Evolutionary conservation across 2,113 vertebrate species (phyloP), one percentile per base, ranked within the genome.

Genomic region (Columbina picui): DNA sequence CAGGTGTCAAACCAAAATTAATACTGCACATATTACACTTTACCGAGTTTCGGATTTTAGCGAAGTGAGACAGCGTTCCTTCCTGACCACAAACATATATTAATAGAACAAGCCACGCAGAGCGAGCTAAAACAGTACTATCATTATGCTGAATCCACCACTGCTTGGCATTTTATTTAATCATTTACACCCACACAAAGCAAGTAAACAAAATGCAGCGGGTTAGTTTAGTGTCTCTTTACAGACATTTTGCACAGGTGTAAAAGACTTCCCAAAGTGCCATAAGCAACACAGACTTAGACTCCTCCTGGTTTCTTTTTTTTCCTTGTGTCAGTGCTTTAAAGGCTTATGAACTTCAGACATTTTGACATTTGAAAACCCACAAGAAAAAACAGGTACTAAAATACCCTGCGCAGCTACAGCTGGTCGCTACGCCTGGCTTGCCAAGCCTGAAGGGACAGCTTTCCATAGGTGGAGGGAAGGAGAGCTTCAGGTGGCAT

Each of bases 1-100:
- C 94, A 97, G 94, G 95, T 96, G 93, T 96, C 89, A 96, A 96
- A 94, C 87, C 94, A 93, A 96, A 94, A 96, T 95, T 95, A 97
- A 96, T 94, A 65, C 80, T 93, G 91, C 80, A 87, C 50, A 89
- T 94, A 95, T 69, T 94, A 91, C 30, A 57, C 78, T 87, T 77
- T 90, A 92, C 69, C 1, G 17, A 92, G 82, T 63, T 87, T 92
- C 86, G 87, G 78, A 96, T 84, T 87, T 90, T 87, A 95, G 91
- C 2, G 0, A 94, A 94, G 87, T 87, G 88, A 95, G 92, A 89
- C 83, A 38, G 65, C 15, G 0, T 89, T 96, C 90, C 76, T 96
- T 84, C 36, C 92, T 75, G 88, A 93, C 94, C 96, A 92, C 86
- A 84, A 89, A 84, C 25, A 32, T 84, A 39, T 93, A 96, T 93